A percentile compares a stretch with the other conserved stretches of the same genome.
Evolutionary conservation across 1,140 invertebrate species (phyloP).

Genomic region (Drosophila sp.): DNA sequence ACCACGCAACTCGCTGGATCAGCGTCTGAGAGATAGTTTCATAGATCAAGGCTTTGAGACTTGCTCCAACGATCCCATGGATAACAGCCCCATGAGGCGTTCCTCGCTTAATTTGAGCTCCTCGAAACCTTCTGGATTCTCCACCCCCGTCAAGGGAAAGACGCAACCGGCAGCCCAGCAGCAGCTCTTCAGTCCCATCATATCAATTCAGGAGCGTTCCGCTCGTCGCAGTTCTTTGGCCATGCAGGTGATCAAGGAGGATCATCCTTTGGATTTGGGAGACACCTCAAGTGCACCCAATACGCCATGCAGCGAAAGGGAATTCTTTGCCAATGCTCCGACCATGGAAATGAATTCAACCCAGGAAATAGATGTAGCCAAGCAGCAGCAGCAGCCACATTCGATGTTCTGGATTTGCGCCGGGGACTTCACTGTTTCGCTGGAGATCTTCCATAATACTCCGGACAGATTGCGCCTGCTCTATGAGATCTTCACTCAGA

Average conservation of each 20-base stretch:
- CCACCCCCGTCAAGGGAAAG: conserved; percentile 66
- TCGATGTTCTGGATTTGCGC: conserved; percentile 70
- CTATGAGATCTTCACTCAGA: conserved; percentile 75
- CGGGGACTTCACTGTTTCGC: conserved; percentile 62
- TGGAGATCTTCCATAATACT: conserved; percentile 59
- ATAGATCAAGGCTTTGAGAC: conserved; percentile 79
- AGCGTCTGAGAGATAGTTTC: conserved; percentile 59
- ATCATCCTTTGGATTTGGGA: conserved; percentile 67
- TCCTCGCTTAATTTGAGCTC: conserved; percentile 16
- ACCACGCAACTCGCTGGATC: conserved; percentile 51
- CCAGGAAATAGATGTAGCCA: conserved; percentile 33
- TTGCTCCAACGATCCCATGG: conserved; percentile 67
- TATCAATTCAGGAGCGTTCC: conserved; percentile 39
- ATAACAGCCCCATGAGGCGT: conserved; percentile 61
- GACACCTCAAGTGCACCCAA: conserved; percentile 28
- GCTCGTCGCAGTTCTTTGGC: conserved; percentile 67
- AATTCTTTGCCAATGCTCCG: conserved; percentile 71
- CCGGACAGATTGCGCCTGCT: conserved; percentile 61
- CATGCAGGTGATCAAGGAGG: conserved; percentile 76
- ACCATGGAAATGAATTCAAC: conserved; percentile 61
- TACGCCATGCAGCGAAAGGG: conserved; percentile 54
- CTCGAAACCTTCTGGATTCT: conserved; percentile 54
- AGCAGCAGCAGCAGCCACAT: background rate
- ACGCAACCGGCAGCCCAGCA: conserved; percentile 36
- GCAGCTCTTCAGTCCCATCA: conserved; percentile 62